A percentile compares a stretch with the other conserved stretches of the same genome.
Evolutionary conservation across 2,113 vertebrate species (phyloP).

Genomic region (Amphiprion ocellaris): DNA sequence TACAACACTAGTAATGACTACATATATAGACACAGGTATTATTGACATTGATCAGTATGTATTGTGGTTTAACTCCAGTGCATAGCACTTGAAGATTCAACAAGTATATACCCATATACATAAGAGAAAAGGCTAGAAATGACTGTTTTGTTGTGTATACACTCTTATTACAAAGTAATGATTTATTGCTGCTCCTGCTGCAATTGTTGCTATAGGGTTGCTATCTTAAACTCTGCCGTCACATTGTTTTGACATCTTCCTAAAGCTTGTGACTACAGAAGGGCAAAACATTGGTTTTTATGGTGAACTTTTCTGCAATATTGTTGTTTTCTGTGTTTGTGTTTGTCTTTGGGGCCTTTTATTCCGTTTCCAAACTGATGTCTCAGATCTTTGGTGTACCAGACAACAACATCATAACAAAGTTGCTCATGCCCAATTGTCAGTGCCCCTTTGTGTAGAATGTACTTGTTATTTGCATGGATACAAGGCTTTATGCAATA

Average conservation of each 20-base stretch:
- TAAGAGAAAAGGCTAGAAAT: too few species aligned
- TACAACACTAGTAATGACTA: too few species aligned
- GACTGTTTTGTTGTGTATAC: not conserved
- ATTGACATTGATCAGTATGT: too few species aligned
- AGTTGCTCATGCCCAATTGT: not conserved
- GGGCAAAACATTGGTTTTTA: conserved; percentile 33
- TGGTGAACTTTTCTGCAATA: conserved; percentile 17
- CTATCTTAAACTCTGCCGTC: conserved; percentile 24
- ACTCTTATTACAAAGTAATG: not conserved
- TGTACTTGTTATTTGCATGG: not conserved
- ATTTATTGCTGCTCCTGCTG: not conserved
- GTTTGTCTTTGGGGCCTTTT: conserved; percentile 6
- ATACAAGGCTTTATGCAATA: not conserved
- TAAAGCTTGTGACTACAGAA: conserved; percentile 62
- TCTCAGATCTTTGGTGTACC: not conserved
- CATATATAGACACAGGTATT: too few species aligned
- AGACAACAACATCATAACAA: conserved; percentile 7
- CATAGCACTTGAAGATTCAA: too few species aligned
- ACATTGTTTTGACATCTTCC: conserved; percentile 34
- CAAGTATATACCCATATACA: too few species aligned
- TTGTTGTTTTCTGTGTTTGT: not conserved
- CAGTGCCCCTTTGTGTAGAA: not conserved
- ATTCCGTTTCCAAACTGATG: not conserved
- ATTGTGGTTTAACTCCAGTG: too few species aligned
- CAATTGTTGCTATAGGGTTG: not conserved